phyloP scores from a whole-genome alignment of 92 coral and sea anemone genomes.

The Bergia sp. region DNA sequence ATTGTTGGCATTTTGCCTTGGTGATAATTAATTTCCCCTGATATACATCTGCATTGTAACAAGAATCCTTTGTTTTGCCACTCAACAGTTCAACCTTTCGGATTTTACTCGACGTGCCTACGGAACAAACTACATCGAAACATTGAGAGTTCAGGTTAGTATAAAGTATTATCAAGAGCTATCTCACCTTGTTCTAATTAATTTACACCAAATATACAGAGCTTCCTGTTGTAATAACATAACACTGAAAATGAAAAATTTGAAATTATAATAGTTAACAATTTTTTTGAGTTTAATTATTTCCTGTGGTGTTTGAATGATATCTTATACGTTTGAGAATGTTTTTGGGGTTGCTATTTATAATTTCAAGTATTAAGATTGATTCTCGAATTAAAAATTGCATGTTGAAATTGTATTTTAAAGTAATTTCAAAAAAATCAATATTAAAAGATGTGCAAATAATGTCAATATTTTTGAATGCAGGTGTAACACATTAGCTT shows the following conservation, averaged over 20 bases:
- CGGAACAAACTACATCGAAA: conserved; percentile 99
- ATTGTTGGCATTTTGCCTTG: background rate
- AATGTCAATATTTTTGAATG: background rate
- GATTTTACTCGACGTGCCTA: conserved; percentile 99
- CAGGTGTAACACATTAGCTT: background rate
- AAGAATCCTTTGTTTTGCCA: background rate
- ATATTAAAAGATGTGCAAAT: background rate
- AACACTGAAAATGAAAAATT: background rate
- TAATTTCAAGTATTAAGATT: background rate
- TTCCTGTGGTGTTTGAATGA: conserved; percentile 1
- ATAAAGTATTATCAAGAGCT: background rate
- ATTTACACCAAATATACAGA: background rate
- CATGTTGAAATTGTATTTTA: background rate
- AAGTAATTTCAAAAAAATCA: background rate
- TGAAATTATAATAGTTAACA: background rate
- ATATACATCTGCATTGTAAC: conserved; percentile 7
- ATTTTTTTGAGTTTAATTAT: background rate
- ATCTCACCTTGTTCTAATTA: background rate
- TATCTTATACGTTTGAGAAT: background rate
- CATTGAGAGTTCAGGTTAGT: conserved; percentile 96
- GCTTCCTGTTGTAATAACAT: background rate
- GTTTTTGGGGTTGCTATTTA: background rate
- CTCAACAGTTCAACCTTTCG: conserved; percentile 92
- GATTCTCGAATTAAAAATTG: background rate
- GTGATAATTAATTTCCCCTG: background rate